These are phyloP conservation scores for Heliocidaris tuberculata DNA, from an alignment of 35 echinoderm and acorn worm genomes.

Conservation along the genomic window DNA sequence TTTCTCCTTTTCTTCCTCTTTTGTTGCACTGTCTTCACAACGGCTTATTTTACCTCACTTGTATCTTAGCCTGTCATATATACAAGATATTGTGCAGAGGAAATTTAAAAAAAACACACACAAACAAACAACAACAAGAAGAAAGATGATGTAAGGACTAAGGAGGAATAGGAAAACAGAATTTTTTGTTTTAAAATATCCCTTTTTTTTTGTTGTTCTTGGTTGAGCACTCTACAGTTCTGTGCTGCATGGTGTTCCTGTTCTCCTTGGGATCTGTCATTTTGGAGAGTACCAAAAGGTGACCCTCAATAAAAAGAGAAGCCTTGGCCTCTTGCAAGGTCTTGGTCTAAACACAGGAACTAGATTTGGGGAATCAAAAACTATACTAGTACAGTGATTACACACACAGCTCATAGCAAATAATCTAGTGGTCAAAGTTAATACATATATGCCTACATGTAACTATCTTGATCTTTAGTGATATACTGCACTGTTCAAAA, in stretches of 20 bases:
- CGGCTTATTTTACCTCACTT: too few species aligned
- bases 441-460: background rate
- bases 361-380: background rate
- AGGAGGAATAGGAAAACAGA: too few species aligned
- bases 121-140: too few species aligned
- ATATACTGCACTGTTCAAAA: too few species aligned
- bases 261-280: background rate
- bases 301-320: background rate
- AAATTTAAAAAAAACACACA: too few species aligned
- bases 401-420: background rate
- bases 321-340: conserved; percentile 24
- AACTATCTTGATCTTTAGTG: background rate
- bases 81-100: too few species aligned
- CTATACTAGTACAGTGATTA: background rate
- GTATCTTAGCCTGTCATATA: too few species aligned
- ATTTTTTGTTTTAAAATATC: background rate
- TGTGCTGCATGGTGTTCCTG: background rate
- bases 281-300: background rate
- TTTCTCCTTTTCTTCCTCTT: too few species aligned
- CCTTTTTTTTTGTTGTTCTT: background rate
- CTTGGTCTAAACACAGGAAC: conserved; percentile 16
- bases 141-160: too few species aligned
- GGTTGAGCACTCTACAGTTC: background rate
- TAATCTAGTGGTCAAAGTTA: background rate
- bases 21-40: too few species aligned